Evolutionary conservation across 2,888 invertebrate species (phyloP), one percentile per base, ranked within the genome.

Genomic region (Drosophila vallismaia): DNA sequence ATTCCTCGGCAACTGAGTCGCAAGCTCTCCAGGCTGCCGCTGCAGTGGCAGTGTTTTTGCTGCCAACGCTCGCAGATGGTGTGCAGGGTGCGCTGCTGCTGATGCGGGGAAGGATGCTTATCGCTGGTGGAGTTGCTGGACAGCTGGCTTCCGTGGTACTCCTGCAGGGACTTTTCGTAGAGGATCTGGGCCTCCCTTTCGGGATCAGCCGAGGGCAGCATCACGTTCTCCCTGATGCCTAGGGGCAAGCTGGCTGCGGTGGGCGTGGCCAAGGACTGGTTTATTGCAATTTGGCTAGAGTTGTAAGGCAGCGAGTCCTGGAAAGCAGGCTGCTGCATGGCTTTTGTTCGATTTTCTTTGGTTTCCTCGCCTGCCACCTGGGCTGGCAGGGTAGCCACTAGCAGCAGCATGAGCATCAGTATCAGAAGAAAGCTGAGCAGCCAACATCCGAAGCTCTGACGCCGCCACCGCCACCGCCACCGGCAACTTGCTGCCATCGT

Each of bases 181-280:
- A 92, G 76, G 53, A 89, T 83, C 74, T 90, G 90, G 0, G 92
- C 92, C 75, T 92, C 92, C 6, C 88, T 88, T 75, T 92, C 92
- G 2, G 91, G 85, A 82, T 92, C 91, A 28, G 79, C 77, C 26
- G 90, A 90, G 36, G 92, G 89, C 54, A 92, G 77, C 84, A 92
- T 88, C 7, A 92, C 89, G 55, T 91, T 90, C 79, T 92, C 92
- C 49, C 91, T 86, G 64, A 90, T 88, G 63, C 88, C 83, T 53
- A 75, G 58, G 31, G 66, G 57, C 19, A 59, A 36, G 12, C 36
- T 44, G 29, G 54, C 53, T 38, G 67, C 56, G 52, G 57, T 70
- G 70, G 75, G 50, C 71, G 75, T 72, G 59, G 12, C 51, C 51
- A 7, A 44, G 46, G 26, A 50, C 49, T 51, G 55, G 50, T 42